Base-by-base conservation (phyloP, 1,140 invertebrate genomes). In the Ruditapes philippinarum region DNA sequence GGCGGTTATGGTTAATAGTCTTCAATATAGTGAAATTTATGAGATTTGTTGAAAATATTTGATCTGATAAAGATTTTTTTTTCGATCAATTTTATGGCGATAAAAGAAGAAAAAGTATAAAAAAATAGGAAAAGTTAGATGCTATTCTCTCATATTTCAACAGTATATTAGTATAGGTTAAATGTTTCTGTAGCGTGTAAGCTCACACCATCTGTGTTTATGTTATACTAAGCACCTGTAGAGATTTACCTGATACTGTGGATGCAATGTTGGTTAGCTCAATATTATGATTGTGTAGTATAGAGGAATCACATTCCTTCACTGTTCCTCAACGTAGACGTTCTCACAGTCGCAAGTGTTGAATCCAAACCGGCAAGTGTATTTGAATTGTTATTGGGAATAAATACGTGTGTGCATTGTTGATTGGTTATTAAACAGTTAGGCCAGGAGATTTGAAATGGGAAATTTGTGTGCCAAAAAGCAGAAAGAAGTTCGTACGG, bases 391-490 rank as follows among this genome's bases (percentile, higher is more conserved):
- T 31, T 36, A 31, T 7, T n/a, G 33, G 22, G 25, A 17, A 33
- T 70, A 49, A 25, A 42, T 36, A 19, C 38, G 31, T 33, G 74
- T 51, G 74, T 54, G 45, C 14, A 57, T 45, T 33, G 14, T 78
- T 74, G 38, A 45, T 78, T 54, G 74, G 42, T 78, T 45, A 49
- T 76, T 76, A 17, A 40, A 38, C 38, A 74, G 19, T 45, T n/a
- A n/a, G 40, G 31, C 36, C 28, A 36, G 9, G 42, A 54, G 74
- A 45, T 49, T 33, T 31, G 57, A 73, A 51, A 82, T 80, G 60
- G 45, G 89, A 68, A 83, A 84, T 84, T 36, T 74, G n/a, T 84
- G 82, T 70, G 65, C 65, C 36, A 88, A 76, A 68, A 73, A 88
- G 28, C 57, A 76, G 49, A 68, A 87, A 42, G 82, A 73, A 28